Evolutionary conservation across 2,797 vertebrate species (phyloP), one percentile per base, ranked within the genome.

Genomic region (Notoglanidium macrostoma): DNA sequence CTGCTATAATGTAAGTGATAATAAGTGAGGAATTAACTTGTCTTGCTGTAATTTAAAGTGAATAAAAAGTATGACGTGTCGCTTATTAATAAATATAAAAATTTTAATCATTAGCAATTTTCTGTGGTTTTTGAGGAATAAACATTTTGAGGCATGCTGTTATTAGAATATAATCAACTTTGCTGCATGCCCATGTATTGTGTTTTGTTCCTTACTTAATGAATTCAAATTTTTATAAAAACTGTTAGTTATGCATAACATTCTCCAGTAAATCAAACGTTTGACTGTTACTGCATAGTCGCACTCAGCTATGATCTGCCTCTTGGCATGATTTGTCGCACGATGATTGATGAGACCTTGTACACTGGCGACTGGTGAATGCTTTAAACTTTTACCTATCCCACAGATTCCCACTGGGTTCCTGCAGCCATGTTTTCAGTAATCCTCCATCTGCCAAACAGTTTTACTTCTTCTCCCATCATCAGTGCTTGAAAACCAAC

Each of bases 401-500:
- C 61, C 40, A 51, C 23, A 9, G 2, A 14, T 46, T 65, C 59
- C 12, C 59, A 65, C 0, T 63, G 40, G 14, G 7, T 40, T 81
- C 59, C 40, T 46, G 15, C 23, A 81, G 49, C 6, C 46, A 23
- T 35, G 46, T 32, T 68, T 68, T 83, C 9, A 83, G 81, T 68
- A 83, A 32, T 35, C 49, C 19, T 70, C 63, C 49, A 74, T 86
- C 61, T 85, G 86, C 80, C 79, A 59, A 84, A 87, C 46, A 65
- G 55, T 78, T 87, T 89, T 67, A 81, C 32, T 77, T 83, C 29
- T 19, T 84, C 59, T 57, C 74, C 83, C 65, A 80, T 95, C 92
- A 92, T 90, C 93, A 93, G 92, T 88, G 88, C 87, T 29, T 68
- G 23, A 83, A 83, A 83, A 88, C 92, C 91, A 92, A 94, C 94